phyloP scores from a whole-genome alignment of 1,140 invertebrate species.

The Portunus trituberculatus region DNA sequence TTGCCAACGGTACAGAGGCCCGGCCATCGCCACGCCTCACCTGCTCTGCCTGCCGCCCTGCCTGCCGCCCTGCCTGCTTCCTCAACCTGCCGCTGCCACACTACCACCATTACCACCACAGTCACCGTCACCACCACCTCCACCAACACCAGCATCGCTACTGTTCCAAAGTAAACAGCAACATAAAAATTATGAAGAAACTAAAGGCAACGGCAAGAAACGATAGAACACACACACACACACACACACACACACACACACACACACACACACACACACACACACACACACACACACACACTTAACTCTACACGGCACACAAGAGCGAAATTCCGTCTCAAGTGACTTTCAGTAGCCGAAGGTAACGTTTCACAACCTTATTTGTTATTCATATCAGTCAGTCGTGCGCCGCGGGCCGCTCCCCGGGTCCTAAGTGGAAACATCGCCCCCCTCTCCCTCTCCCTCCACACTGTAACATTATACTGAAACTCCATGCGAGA shows the following conservation, averaged over 20 bases:
- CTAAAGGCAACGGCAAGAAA: no score
- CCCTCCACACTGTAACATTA: not conserved
- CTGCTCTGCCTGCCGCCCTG: not conserved
- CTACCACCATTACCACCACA: not conserved
- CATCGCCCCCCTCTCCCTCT: not conserved
- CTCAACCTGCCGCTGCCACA: not conserved
- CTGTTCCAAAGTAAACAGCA: no score
- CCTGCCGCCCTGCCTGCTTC: not conserved
- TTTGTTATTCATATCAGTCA: slow-evolving; percentile 24
- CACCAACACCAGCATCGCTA: not conserved
- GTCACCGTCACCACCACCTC: not conserved
- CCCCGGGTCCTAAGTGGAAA: not conserved
- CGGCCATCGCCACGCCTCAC: no score
- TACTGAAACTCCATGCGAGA: not conserved
- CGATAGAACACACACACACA: not conserved
- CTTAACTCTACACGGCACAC: not conserved
- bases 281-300: slow-evolving; percentile 36
- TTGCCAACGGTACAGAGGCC: no score
- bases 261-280: slow-evolving; percentile 31
- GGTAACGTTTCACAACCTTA: slow-evolving; percentile 13
- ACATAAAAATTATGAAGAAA: no score
- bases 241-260: slow-evolving; percentile 35
- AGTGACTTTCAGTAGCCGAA: slow-evolving; percentile 18
- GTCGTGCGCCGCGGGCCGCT: not conserved
- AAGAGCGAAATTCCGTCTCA: not conserved